These are phyloP conservation scores for Cinara cedri DNA, from an alignment of 2,888 invertebrate genomes.

Conservation along the genomic window DNA sequence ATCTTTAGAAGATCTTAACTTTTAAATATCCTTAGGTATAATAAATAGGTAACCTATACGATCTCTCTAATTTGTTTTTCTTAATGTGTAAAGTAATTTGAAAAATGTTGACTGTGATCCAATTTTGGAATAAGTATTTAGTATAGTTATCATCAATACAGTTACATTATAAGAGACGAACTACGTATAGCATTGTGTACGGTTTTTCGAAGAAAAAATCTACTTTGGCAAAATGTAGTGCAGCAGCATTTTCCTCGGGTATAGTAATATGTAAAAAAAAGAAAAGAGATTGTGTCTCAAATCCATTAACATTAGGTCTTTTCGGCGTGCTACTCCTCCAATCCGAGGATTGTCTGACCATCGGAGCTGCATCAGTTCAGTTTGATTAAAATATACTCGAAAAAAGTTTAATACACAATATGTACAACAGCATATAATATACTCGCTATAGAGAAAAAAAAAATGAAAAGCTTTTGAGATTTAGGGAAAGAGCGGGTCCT, in stretches of 20 bases:
- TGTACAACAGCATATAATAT: too few relatives aligned
- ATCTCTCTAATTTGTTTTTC: too few relatives aligned
- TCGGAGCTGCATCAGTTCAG: not conserved
- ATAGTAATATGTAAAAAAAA: not conserved
- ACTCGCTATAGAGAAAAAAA: not conserved
- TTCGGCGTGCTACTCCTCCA: not conserved
- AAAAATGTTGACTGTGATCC: too few relatives aligned
- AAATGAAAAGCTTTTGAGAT: constrained; percentile 34
- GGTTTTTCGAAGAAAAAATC: too few relatives aligned
- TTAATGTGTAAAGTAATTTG: too few relatives aligned
- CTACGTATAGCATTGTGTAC: too few relatives aligned
- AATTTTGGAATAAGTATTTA: too few relatives aligned
- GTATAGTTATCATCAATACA: too few relatives aligned
- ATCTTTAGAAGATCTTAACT: too few relatives aligned
- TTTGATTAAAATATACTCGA: constrained; percentile 42
- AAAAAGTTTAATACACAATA: not conserved
- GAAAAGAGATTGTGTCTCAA: constrained; percentile 27
- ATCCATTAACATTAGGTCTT: constrained; percentile 50
- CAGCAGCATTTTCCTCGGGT: not conserved
- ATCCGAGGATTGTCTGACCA: not conserved
- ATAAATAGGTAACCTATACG: too few relatives aligned
- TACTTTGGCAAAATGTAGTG: constrained; percentile 1
- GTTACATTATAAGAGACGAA: too few relatives aligned
- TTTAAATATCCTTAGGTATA: too few relatives aligned
- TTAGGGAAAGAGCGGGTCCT: not conserved